Evolutionary conservation across 2,797 vertebrate genomes (phyloP), one percentile per base, ranked within the genome.

Genomic region (Mus minutoides): DNA sequence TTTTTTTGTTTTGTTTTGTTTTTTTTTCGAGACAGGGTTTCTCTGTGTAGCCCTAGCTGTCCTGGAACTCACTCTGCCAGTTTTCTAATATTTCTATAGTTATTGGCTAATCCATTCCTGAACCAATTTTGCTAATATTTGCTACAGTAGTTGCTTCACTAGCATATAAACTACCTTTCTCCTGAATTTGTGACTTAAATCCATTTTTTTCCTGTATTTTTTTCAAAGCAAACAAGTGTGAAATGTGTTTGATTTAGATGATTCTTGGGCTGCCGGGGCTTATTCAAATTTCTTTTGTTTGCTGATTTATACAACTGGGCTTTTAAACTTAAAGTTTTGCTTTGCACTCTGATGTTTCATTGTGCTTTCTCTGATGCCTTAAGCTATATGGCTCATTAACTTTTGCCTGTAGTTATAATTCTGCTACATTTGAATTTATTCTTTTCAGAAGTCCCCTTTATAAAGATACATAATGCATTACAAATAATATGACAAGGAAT

Each of bases 181-280:
- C 79, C 22, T 77, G 29, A 95, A 76, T 82, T 91, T 96, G 40
- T 87, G 37, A 93, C 62, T 90, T 96, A 83, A 94, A 92, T 79
- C 52, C 12, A 91, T 56, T 71, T 60, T 97, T 97, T 94, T n/a
- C n/a, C 46, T 90, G 24, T 87, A 89, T 69, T 69, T 95, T 93
- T 90, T 83, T n/a, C 49, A 75, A 21, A 90, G 79, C 58, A 87
- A 93, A 88, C 9, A 92, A 91, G 40, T 11, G 71, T 67, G 12
- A 92, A 58, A 49, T 87, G 12, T 71, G 69, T 91, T 80, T 82
- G 49, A 88, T 97, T 93, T 71, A 95, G 95, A 89, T 37, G 90
- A 21, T 37, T 84, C 3, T 91, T 92, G 83, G 75, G 85, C 17
- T 49, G n/a, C 31, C 80, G 92, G 21, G 86, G 52, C 13, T 88